A percentile compares a stretch with the other conserved stretches of the same genome.
Conservation (phyloP, 1,140 invertebrate genomes). For the Colletes gigas region DNA sequence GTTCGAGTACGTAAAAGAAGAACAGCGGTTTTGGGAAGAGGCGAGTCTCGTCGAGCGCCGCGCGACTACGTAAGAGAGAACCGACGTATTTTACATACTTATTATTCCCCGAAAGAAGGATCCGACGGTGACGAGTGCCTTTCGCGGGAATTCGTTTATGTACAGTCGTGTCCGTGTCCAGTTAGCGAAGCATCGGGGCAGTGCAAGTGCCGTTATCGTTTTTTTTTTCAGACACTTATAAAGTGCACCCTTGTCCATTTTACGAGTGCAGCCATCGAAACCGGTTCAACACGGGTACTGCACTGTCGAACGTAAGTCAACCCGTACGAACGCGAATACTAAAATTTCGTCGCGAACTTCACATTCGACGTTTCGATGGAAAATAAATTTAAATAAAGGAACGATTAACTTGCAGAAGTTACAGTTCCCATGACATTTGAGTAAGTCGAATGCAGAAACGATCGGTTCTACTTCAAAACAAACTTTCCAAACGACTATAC, state of each 20-base stretch:
- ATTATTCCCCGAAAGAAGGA: constrained; percentile 51
- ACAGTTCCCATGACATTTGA: too few species aligned
- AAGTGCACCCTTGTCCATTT: background rate
- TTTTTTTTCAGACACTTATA: background rate
- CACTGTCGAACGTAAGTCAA: constrained; percentile 72
- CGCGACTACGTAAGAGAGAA: constrained; percentile 21
- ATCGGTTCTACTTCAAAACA: too few species aligned
- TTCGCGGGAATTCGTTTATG: constrained; percentile 42
- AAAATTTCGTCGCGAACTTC: background rate
- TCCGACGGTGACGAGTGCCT: constrained; percentile 39
- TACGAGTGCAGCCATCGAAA: constrained; percentile 35
- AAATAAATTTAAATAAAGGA: too few species aligned
- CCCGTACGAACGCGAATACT: background rate
- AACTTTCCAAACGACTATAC: too few species aligned
- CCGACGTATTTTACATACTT: constrained; percentile 63
- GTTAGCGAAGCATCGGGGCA: background rate
- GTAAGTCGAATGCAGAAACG: too few species aligned
- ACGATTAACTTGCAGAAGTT: too few species aligned
- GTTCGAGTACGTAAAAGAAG: constrained; percentile 33
- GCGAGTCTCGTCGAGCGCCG: background rate
- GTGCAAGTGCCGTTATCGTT: background rate
- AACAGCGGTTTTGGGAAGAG: constrained; percentile 26
- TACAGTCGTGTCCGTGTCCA: constrained; percentile 4
- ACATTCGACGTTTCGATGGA: background rate
- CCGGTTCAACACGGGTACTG: constrained; percentile 72